Conservation (phyloP, 2,888 invertebrate genomes). For the Xanthia icteritia region DNA sequence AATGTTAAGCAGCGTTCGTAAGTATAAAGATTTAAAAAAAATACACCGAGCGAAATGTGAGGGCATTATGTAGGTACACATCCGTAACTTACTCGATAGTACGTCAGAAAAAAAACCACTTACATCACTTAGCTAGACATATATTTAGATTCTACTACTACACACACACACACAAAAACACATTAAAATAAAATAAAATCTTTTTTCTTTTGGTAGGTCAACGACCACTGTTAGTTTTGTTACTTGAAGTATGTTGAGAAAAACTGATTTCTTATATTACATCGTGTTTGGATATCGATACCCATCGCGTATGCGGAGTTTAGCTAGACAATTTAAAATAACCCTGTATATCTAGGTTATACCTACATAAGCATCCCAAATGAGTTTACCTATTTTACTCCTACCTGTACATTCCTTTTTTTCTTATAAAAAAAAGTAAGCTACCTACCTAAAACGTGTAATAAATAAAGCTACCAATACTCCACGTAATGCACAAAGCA, state of each 20-base stretch:
- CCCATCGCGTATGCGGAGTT: not conserved
- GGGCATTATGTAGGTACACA: no score
- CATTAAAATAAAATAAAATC: no score
- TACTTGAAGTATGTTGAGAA: no score
- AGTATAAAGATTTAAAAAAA: not conserved
- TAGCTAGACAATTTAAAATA: not conserved
- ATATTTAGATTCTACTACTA: not conserved
- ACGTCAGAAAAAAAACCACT: not conserved
- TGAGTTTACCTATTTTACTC: not conserved
- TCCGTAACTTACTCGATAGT: not conserved
- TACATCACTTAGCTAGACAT: not conserved
- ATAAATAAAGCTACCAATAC: constrained; percentile 63
- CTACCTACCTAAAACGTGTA: constrained; percentile 12
- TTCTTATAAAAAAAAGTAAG: constrained; percentile 11
- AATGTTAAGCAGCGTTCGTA: not conserved
- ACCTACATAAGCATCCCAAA: not conserved
- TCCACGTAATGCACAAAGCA: constrained; percentile 74
- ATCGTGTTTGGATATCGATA: no score
- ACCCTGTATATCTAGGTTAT: not conserved
- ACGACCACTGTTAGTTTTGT: no score
- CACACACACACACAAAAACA: no score
- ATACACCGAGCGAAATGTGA: not conserved
- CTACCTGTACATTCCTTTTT: not conserved
- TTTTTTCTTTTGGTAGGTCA: no score
- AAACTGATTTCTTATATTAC: no score